Percentiles rank a stretch among this genome's conserved stretches.
Evolutionary conservation across 1,140 invertebrate genomes (phyloP).

Genomic region (Drosophila ercepeae): DNA sequence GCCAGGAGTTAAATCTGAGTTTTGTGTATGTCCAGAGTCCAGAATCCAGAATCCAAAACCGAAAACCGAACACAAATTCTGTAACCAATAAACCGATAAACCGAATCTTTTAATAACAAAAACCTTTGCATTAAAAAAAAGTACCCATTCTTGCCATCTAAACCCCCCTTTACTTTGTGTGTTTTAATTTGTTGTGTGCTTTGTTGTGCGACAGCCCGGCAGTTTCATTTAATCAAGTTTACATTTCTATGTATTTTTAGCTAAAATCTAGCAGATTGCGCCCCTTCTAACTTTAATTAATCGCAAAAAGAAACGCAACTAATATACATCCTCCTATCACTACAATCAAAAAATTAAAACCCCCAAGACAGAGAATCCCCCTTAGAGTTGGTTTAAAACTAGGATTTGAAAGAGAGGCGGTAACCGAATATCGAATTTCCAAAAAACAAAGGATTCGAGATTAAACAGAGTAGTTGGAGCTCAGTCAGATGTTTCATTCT

Average conservation of each 20-base stretch:
- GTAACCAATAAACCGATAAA: too few relatives aligned
- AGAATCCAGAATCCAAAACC: neutral
- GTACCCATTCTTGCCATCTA: slow-evolving; percentile 1
- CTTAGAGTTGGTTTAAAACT: slow-evolving; percentile 11
- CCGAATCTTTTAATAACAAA: neutral
- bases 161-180: neutral
- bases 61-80: slow-evolving; percentile 9
- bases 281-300: slow-evolving; percentile 60
- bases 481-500: slow-evolving; percentile 2
- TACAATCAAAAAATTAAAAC: slow-evolving; percentile 11
- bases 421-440: too few relatives aligned
- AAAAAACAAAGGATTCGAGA: neutral
- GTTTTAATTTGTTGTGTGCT: neutral
- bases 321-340: slow-evolving; percentile 6
- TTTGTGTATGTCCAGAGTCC: neutral
- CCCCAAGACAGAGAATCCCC: slow-evolving; percentile 5
- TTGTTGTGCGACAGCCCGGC: neutral
- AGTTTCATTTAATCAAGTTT: slow-evolving; percentile 56
- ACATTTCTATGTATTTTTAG: slow-evolving; percentile 80
- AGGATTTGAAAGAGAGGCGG: slow-evolving; percentile 6
- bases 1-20: neutral
- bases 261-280: slow-evolving; percentile 74
- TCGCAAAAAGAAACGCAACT: slow-evolving; percentile 22
- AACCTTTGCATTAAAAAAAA: neutral
- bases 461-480: slow-evolving; percentile 10